phyloP scores from a whole-genome alignment of 2,888 invertebrate genomes.

The Oligia strigilis region DNA sequence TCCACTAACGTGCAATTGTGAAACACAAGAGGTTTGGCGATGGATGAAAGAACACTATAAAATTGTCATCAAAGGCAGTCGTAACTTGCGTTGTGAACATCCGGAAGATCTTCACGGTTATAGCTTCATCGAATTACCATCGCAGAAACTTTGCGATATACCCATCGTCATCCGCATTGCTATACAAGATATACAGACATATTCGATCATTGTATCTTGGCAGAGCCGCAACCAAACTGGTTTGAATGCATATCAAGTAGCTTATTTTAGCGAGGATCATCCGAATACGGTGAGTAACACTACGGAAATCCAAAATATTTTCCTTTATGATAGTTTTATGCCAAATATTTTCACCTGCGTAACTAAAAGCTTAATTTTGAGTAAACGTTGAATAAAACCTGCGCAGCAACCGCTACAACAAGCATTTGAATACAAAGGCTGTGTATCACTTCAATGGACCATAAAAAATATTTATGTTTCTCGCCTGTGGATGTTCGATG shows the following conservation, averaged over 20 bases:
- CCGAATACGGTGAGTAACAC: conserved; percentile 88
- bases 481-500: conserved; percentile 84
- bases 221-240: conserved; percentile 96
- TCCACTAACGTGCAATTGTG: conserved; percentile 97
- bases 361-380: conserved; percentile 75
- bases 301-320: conserved; percentile 46
- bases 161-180: conserved; percentile 96
- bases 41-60: conserved; percentile 97
- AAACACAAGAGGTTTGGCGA: conserved; percentile 97
- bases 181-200: conserved; percentile 96
- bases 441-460: conserved; percentile 90
- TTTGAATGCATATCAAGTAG: conserved; percentile 95
- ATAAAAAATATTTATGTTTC: conserved; percentile 90
- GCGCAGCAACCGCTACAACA: conserved; percentile 85
- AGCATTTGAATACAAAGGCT: conserved; percentile 90
- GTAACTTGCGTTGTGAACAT: conserved; percentile 94
- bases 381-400: conserved; percentile 78
- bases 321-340: conserved; percentile 45
- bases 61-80: conserved; percentile 91
- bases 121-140: conserved; percentile 94
- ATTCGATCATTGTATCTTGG: conserved; percentile 96
- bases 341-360: conserved; percentile 67
- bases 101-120: conserved; percentile 95
- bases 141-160: conserved; percentile 95
- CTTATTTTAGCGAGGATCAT: conserved; percentile 92